These are phyloP conservation scores for Fopius arisanus DNA, from an alignment of 1,140 invertebrate genomes.

Conservation along the genomic window DNA sequence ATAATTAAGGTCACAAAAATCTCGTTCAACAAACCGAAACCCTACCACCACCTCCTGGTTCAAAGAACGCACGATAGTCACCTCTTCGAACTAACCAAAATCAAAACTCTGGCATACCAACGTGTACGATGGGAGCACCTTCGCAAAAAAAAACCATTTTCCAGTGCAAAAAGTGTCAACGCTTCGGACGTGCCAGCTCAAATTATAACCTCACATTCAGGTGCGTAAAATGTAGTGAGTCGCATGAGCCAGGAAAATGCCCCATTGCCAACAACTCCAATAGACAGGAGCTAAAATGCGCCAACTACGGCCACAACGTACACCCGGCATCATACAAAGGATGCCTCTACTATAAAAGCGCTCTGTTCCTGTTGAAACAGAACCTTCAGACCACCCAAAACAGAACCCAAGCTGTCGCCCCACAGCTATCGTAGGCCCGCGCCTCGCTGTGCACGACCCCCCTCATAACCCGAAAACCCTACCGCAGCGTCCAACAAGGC, in stretches of 20 bases:
- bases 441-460: neutral
- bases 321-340: neutral
- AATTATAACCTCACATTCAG: neutral
- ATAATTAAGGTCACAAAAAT: neutral
- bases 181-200: neutral
- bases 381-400: conserved; percentile 25
- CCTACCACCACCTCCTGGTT: conserved; percentile 43
- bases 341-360: neutral
- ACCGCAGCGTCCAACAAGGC: neutral
- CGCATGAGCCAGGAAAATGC: neutral
- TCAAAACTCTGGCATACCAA: neutral
- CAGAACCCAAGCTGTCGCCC: neutral
- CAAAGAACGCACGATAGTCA: conserved; percentile 37
- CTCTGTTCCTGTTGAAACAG: neutral
- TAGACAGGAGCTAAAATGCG: neutral
- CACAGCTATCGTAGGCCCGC: neutral
- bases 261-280: neutral
- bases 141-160: neutral
- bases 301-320: neutral
- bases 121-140: neutral
- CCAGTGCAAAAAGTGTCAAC: neutral
- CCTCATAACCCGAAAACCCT: neutral
- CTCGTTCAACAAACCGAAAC: neutral
- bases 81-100: neutral
- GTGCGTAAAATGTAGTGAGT: neutral